These are phyloP conservation scores for Hedychridium roseum DNA, from an alignment of 2,888 invertebrate species.

Conservation along the genomic window DNA sequence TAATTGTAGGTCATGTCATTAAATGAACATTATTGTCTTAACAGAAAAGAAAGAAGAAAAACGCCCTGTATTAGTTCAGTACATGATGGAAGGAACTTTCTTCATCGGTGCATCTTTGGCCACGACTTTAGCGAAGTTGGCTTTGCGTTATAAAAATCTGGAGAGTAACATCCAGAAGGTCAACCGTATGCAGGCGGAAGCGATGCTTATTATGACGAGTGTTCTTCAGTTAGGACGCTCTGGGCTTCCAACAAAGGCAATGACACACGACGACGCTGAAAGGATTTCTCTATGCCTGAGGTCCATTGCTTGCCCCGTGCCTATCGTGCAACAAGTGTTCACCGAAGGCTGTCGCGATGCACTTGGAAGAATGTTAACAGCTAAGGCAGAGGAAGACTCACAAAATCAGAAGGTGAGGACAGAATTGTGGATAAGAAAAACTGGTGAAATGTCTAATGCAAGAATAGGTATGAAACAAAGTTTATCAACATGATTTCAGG, in stretches of 20 bases:
- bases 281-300: conserved; percentile 84
- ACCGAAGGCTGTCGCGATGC: conserved; percentile 78
- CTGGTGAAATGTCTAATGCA: neutral
- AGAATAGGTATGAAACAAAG: too few species aligned
- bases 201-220: conserved; percentile 88
- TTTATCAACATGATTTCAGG: too few species aligned
- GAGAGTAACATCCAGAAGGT: conserved; percentile 49
- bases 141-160: conserved; percentile 67
- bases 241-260: conserved; percentile 74
- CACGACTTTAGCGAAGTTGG: conserved; percentile 90
- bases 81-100: conserved; percentile 93
- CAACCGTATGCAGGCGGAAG: conserved; percentile 77
- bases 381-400: conserved; percentile 78
- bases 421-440: conserved; percentile 7
- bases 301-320: conserved; percentile 75
- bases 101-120: conserved; percentile 94
- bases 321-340: conserved; percentile 76
- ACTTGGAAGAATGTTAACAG: conserved; percentile 82
- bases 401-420: conserved; percentile 68
- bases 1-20: too few species aligned
- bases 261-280: conserved; percentile 96
- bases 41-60: conserved; percentile 70
- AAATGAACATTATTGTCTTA: conserved; percentile 7
- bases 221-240: conserved; percentile 80
- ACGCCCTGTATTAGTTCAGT: conserved; percentile 83